Evolutionary conservation across 2,888 invertebrate genomes (phyloP).

Genomic region (Aradus depressus): DNA sequence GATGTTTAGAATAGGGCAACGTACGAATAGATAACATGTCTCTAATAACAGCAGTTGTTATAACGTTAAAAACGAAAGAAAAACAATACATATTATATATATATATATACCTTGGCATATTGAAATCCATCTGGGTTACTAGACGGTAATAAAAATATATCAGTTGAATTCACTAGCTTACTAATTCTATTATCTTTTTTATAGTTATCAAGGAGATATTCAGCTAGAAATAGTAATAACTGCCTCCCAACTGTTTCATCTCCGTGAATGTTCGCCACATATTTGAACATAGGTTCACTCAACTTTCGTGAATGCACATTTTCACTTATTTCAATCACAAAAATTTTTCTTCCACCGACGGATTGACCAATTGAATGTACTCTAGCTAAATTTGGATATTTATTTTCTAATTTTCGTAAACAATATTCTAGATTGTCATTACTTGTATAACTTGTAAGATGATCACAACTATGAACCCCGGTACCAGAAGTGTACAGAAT

Average conservation of each 20-base stretch:
- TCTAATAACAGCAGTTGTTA: too few relatives aligned
- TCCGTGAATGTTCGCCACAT: slow-evolving; percentile 94
- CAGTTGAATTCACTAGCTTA: slow-evolving; percentile 67
- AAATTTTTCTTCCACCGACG: slow-evolving; percentile 64
- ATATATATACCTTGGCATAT: slow-evolving; percentile 52
- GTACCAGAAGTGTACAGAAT: too few relatives aligned
- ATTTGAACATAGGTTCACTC: slow-evolving; percentile 80
- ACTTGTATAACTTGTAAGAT: slow-evolving; percentile 46
- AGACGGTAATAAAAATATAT: slow-evolving; percentile 91
- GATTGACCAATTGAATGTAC: slow-evolving; percentile 73
- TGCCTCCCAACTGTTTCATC: slow-evolving; percentile 85
- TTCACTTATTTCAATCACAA: slow-evolving; percentile 67
- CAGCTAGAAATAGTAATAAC: slow-evolving; percentile 67
- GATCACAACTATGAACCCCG: neutral
- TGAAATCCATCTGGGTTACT: slow-evolving; percentile 97
- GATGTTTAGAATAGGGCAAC: too few relatives aligned
- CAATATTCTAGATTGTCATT: slow-evolving; percentile 58
- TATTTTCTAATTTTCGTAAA: slow-evolving; percentile 48
- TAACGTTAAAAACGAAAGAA: neutral
- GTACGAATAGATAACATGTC: too few relatives aligned
- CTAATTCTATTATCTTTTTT: slow-evolving; percentile 56
- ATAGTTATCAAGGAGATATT: slow-evolving; percentile 70
- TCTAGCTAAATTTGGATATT: slow-evolving; percentile 57
- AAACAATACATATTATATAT: neutral
- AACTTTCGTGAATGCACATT: slow-evolving; percentile 49